Percentiles rank a stretch among this genome's conserved stretches.
phyloP scores from a whole-genome alignment of 2,888 invertebrate genomes.

The Heliconius charithonia region DNA sequence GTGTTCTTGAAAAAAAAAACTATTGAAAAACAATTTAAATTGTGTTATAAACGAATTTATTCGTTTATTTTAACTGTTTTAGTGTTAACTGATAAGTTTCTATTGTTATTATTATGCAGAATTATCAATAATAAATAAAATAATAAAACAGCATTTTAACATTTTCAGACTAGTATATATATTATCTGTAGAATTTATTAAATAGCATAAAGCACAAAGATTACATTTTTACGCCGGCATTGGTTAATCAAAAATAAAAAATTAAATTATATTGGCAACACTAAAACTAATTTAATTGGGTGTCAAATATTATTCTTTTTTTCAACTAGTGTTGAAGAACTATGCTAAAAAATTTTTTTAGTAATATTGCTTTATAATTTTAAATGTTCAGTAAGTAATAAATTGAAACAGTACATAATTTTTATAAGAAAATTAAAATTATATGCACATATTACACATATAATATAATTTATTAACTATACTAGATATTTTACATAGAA shows the following conservation, averaged over 20 bases:
- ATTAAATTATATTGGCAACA: not conserved
- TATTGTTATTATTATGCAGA: not conserved
- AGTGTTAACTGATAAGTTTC: not conserved
- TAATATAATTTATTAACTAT: no score
- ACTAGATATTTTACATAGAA: no score
- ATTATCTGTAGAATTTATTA: not conserved
- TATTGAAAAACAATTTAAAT: not conserved
- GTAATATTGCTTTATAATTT: no score
- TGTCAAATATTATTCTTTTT: not conserved
- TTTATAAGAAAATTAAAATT: no score
- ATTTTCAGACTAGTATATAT: no score
- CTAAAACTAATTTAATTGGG: not conserved
- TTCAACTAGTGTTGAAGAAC: no score
- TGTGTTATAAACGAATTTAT: not conserved
- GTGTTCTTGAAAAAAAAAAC: not conserved
- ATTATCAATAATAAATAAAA: not conserved
- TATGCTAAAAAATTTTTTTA: no score
- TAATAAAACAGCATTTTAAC: not conserved
- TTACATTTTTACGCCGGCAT: not conserved
- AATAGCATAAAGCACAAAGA: not conserved
- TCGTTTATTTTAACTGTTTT: no score
- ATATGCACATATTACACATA: no score
- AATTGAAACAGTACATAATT: not conserved
- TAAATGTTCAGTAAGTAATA: not conserved
- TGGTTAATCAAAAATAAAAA: not conserved